Evolutionary conservation across 1,140 invertebrate species (phyloP).

Genomic region (Drosophila suzukii): DNA sequence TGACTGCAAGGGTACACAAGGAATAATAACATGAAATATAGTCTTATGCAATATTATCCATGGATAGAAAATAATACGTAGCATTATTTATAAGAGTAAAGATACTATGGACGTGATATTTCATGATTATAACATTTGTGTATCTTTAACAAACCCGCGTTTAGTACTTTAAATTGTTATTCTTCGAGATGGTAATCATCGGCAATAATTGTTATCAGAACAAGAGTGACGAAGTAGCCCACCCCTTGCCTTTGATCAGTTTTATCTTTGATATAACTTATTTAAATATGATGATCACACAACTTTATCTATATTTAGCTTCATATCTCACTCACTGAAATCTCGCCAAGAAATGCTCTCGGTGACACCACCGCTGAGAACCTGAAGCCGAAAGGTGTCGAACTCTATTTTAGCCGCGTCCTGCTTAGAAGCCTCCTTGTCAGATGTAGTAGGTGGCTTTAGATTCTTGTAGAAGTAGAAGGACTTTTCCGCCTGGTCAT

Average conservation of each 20-base stretch:
- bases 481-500: constrained; percentile 55
- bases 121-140: too few relatives aligned
- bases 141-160: too few relatives aligned
- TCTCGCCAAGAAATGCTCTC: constrained; percentile 47
- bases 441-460: not conserved
- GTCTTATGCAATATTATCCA: too few relatives aligned
- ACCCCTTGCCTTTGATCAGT: not conserved
- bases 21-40: not conserved
- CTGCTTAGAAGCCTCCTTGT: constrained; percentile 47
- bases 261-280: constrained; percentile 3
- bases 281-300: not conserved
- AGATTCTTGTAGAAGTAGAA: constrained; percentile 73
- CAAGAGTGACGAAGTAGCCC: too few relatives aligned
- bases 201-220: not conserved
- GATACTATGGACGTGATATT: too few relatives aligned
- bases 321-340: constrained; percentile 58
- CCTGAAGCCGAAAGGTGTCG: constrained; percentile 63
- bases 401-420: constrained; percentile 62
- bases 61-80: too few relatives aligned
- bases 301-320: not conserved
- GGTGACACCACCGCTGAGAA: constrained; percentile 59
- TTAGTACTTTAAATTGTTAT: too few relatives aligned
- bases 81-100: too few relatives aligned
- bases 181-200: too few relatives aligned
- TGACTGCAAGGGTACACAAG: constrained; percentile 34